Base-by-base conservation (phyloP, 2,113 vertebrate species). In the Equus przewalskii region DNA sequence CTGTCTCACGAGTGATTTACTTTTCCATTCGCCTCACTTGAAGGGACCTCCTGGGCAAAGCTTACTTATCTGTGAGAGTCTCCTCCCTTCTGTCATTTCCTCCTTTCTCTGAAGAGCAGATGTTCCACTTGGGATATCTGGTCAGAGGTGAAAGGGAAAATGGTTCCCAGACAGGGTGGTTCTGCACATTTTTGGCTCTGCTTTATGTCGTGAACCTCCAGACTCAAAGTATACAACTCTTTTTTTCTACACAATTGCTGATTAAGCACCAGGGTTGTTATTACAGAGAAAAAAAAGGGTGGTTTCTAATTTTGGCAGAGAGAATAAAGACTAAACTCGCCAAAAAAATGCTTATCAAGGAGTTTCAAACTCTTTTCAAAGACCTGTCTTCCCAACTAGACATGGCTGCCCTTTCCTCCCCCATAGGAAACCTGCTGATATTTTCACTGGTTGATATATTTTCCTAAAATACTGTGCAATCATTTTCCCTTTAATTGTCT, bases 41-140 rank as follows among this genome's bases (percentile, higher is more conserved):
- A 16, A 30, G 28, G 4, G 7, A 49, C 30, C n/a, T 80, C 28
- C 44, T 78, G 41, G 69, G 44, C 56, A 70, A 56, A 82, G 26
- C 22, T 62, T 64, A 72, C 49, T 84, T 73, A 86, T 70, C 56
- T 65, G 90, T 65, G 21, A 91, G 92, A 75, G 69, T 95, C 46
- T 7, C 82, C 90, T 94, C 75, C 87, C 91, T 93, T 89, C n/a
- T 75, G 94, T 98, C 84, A 96, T 97, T 98, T 98, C 96, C 97
- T 98, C 97, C 97, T 97, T 58, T 73, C 91, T 80, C 95, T 83
- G 97, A 97, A 98, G 89, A 98, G 97, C 97, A 98, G 97, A 97
- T 93, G 76, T 95, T 93, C 96, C 91, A 83, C 44, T 97, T 72
- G 14, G 82, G 76, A 28, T 86, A 5, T 97, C 84, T 87, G 75